Evolutionary conservation across 2,113 vertebrate genomes (phyloP).

Genomic region (Perca flavescens): DNA sequence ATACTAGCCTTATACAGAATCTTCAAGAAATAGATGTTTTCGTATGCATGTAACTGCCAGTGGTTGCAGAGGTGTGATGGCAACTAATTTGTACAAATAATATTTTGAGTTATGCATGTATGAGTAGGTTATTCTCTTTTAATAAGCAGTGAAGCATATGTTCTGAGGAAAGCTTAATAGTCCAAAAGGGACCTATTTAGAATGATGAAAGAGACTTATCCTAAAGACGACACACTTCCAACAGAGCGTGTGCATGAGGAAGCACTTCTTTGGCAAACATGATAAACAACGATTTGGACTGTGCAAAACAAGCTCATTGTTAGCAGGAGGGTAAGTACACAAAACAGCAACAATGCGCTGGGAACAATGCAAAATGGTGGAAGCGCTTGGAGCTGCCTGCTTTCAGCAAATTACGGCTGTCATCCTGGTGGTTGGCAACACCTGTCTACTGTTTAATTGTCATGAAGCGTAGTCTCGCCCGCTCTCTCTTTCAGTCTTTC

Average conservation of each 20-base stretch:
- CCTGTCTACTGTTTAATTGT: constrained; percentile 71
- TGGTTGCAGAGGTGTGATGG: not conserved
- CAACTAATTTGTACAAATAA: constrained; percentile 18
- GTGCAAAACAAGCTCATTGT: constrained; percentile 60
- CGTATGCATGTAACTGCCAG: not conserved
- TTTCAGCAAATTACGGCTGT: constrained; percentile 37
- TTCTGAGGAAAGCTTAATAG: constrained; percentile 58
- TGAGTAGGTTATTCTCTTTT: constrained; percentile 52
- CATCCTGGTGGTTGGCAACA: constrained; percentile 44
- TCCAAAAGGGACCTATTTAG: constrained; percentile 64
- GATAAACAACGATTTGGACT: constrained; percentile 61
- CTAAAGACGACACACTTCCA: constrained; percentile 60
- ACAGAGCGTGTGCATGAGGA: constrained; percentile 44
- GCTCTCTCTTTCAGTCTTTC: constrained; percentile 20
- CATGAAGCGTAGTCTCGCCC: constrained; percentile 22
- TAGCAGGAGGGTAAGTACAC: constrained; percentile 35
- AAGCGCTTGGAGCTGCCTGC: constrained; percentile 8
- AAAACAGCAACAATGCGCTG: constrained; percentile 46
- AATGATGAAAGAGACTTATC: constrained; percentile 71
- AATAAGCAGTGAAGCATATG: constrained; percentile 60
- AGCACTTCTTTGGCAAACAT: constrained; percentile 56
- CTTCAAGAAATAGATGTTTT: not conserved
- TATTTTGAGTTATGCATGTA: constrained; percentile 20
- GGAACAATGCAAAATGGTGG: constrained; percentile 58
- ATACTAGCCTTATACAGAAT: not conserved